These are phyloP conservation scores for Xylophagus ater DNA, from an alignment of 2,888 invertebrate species.

Conservation along the genomic window DNA sequence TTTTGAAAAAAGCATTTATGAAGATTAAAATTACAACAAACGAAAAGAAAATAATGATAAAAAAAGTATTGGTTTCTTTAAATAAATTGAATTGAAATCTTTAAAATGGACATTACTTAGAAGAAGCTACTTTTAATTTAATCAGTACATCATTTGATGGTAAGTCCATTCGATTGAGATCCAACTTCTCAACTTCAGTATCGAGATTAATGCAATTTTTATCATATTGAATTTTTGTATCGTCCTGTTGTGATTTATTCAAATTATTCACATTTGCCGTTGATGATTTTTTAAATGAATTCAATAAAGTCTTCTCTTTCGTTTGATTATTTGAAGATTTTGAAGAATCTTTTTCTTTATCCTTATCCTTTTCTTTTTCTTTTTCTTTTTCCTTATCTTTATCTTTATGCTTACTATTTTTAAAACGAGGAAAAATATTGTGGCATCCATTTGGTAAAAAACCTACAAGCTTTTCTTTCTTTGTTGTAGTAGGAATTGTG, in stretches of 20 bases:
- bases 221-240: constrained; percentile 28
- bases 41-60: too few relatives aligned
- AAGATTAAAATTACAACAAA: too few relatives aligned
- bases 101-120: constrained; percentile 20
- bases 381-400: constrained; percentile 27
- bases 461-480: constrained; percentile 38
- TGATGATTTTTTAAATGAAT: constrained; percentile 30
- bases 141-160: constrained; percentile 30
- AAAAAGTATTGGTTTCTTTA: too few relatives aligned
- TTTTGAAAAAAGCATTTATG: too few relatives aligned
- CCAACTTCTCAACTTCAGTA: constrained; percentile 35
- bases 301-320: constrained; percentile 33
- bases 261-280: constrained; percentile 14
- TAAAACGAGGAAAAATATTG: constrained; percentile 36
- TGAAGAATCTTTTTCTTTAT: too few relatives aligned
- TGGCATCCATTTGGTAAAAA: constrained; percentile 37
- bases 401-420: constrained; percentile 35
- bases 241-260: constrained; percentile 12
- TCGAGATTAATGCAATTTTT: constrained; percentile 36
- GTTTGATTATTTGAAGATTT: constrained; percentile 8
- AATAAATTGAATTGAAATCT: too few relatives aligned
- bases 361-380: constrained; percentile 23
- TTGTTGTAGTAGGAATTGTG: constrained; percentile 24
- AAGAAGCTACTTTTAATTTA: constrained; percentile 32
- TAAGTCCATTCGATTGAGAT: constrained; percentile 30